A percentile compares a stretch with the other conserved stretches of the same genome.
phyloP scores from a whole-genome alignment of 1,140 invertebrate species.

The Drosophila rufa region DNA sequence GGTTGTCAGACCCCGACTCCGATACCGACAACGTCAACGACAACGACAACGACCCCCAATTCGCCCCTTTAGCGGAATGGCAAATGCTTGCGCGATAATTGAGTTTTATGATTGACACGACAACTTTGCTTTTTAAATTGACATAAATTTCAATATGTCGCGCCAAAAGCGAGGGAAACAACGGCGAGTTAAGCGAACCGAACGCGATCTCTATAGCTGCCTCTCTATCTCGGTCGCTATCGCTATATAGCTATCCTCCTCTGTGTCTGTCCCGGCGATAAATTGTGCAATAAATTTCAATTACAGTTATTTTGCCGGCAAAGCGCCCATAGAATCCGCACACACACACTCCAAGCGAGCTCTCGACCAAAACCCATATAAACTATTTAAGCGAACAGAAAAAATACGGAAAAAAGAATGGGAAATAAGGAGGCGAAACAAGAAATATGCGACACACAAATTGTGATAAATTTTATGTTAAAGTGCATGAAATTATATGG shows the following conservation, averaged over 20 bases:
- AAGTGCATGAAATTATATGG: constrained; percentile 83
- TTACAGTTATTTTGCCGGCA: constrained; percentile 76
- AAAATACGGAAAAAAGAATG: constrained; percentile 10
- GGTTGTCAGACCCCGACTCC: constrained; percentile 29
- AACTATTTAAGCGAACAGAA: constrained; percentile 65
- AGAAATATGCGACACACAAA: constrained; percentile 78
- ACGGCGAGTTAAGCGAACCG: constrained; percentile 50
- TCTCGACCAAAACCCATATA: constrained; percentile 51
- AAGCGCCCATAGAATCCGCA: constrained; percentile 54
- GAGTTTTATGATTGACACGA: constrained; percentile 83
- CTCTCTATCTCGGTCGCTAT: constrained; percentile 34
- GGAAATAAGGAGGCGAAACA: constrained; percentile 26
- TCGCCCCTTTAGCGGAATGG: constrained; percentile 26
- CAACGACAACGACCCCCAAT: constrained; percentile 4
- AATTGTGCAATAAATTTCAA: constrained; percentile 84
- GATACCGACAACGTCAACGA: background rate
- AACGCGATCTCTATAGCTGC: constrained; percentile 31
- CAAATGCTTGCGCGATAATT: constrained; percentile 72
- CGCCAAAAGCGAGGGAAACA: constrained; percentile 45
- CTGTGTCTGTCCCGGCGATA: constrained; percentile 60
- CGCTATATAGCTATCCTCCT: background rate
- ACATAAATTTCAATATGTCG: constrained; percentile 83
- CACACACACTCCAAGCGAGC: constrained; percentile 25
- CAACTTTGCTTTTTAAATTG: constrained; percentile 84
- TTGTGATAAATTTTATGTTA: constrained; percentile 84